A percentile compares a stretch with the other conserved stretches of the same genome.
Conservation (phyloP, 2,888 invertebrate genomes). For the Tupiocoris notatus region DNA sequence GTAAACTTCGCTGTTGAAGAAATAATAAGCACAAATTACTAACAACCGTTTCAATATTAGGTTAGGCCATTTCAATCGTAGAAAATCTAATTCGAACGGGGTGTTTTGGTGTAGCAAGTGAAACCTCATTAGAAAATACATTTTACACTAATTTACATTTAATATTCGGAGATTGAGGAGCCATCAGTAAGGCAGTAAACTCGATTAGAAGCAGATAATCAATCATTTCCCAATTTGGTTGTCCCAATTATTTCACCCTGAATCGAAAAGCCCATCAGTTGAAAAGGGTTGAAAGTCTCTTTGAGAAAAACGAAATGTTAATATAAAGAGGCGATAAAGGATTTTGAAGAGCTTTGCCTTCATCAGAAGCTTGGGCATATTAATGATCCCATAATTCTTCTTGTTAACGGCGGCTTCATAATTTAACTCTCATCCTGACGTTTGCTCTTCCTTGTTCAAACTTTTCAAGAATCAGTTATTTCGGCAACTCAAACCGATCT, state of each 20-base stretch:
- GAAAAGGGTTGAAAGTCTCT: not conserved
- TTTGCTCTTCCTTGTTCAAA: not conserved
- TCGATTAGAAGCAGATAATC: not conserved
- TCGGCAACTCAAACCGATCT: no score
- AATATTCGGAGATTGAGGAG: no score
- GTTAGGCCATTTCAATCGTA: no score
- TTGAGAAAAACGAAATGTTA: not conserved
- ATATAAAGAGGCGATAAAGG: not conserved
- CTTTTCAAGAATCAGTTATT: no score
- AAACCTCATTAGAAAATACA: no score
- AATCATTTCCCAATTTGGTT: not conserved
- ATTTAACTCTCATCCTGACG: not conserved
- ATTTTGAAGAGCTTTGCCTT: not conserved
- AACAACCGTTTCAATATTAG: no score
- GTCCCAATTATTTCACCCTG: not conserved
- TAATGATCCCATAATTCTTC: not conserved
- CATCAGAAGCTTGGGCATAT: not conserved
- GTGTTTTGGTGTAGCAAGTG: no score
- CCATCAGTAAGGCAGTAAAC: not conserved
- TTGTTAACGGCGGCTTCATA: not conserved
- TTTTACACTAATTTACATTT: no score
- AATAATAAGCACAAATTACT: no score
- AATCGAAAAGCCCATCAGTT: not conserved
- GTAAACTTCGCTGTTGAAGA: no score
- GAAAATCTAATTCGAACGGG: no score